A percentile compares a stretch with the other conserved stretches of the same genome.
phyloP scores from a whole-genome alignment of 2,113 vertebrate species.

The Semnopithecus entellus region DNA sequence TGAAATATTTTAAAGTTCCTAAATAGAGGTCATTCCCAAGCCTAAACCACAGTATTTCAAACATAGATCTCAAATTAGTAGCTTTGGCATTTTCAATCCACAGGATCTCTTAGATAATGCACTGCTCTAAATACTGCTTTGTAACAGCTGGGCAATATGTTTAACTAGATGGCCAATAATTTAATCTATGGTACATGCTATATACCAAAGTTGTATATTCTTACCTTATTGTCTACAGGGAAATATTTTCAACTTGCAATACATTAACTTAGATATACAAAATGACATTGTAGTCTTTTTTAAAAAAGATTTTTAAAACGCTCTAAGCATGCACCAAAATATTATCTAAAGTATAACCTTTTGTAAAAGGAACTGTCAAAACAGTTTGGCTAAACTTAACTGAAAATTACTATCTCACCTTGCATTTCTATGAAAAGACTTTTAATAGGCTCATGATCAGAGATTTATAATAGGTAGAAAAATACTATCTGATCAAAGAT shows the following conservation, averaged over 20 bases:
- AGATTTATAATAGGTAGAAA: neutral
- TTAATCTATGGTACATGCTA: neutral
- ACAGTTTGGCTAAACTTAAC: neutral
- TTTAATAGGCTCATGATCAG: neutral
- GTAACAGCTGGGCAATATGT: neutral
- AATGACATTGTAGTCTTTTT: neutral
- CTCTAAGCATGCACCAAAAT: neutral
- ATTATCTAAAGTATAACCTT: neutral
- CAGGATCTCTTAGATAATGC: neutral
- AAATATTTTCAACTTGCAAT: neutral
- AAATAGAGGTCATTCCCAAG: neutral
- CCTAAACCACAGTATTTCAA: neutral
- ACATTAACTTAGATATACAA: neutral
- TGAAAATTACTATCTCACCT: neutral
- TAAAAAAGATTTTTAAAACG: neutral
- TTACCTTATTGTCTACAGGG: neutral
- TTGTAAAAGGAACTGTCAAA: neutral
- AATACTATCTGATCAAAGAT: slow-evolving; percentile 2
- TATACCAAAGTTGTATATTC: neutral
- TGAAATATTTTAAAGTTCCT: neutral
- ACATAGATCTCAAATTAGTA: neutral
- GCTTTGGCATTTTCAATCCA: neutral
- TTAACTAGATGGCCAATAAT: neutral
- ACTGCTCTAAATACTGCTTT: neutral
- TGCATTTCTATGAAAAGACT: neutral